phyloP scores from a whole-genome alignment of 2,113 vertebrate genomes.

The Phaethon lepturus region DNA sequence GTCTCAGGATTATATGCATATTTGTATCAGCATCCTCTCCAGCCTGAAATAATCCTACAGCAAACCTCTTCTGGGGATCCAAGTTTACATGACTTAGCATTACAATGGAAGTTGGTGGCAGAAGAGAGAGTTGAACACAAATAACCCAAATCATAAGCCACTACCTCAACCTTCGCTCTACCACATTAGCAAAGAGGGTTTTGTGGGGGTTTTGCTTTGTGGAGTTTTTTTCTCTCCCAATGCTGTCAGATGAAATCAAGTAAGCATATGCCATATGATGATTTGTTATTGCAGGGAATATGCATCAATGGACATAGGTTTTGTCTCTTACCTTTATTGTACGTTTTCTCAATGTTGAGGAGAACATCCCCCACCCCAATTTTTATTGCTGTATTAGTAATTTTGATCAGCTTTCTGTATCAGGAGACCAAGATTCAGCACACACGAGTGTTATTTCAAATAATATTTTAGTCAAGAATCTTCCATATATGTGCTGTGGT shows the following conservation, averaged over 20 bases:
- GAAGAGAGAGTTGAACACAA: neutral
- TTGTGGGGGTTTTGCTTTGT: fast-evolving
- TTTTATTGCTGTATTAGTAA: neutral
- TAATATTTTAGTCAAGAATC: neutral
- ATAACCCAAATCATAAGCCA: neutral
- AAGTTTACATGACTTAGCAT: neutral
- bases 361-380: fast-evolving
- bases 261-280: neutral
- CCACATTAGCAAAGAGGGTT: neutral
- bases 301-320: fast-evolving
- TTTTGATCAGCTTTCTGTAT: neutral
- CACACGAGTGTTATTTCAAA: neutral
- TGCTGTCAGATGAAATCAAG: neutral
- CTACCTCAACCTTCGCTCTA: neutral
- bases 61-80: neutral
- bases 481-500: neutral
- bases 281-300: neutral
- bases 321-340: neutral
- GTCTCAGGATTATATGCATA: neutral
- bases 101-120: neutral
- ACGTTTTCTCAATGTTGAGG: neutral
- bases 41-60: neutral
- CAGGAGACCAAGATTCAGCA: neutral
- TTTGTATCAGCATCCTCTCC: neutral
- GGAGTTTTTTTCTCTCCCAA: neutral